Conservation (phyloP, 2,797 vertebrate species). For the Galago senegalensis region DNA sequence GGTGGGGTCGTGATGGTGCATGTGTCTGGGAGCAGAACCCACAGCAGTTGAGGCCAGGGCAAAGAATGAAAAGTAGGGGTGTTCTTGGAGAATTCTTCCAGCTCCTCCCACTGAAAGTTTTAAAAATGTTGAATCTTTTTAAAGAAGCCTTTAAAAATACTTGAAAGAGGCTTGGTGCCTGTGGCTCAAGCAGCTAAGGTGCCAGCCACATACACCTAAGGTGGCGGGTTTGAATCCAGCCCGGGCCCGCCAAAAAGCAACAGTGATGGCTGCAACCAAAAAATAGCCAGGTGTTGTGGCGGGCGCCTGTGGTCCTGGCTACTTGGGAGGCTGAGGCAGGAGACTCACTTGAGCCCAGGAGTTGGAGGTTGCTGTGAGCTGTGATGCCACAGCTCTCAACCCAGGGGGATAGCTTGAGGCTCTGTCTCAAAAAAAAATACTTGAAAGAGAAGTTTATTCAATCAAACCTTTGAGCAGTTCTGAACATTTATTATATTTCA, state of each 20-base stretch:
- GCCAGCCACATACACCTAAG: no score
- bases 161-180: slow-evolving; percentile 9
- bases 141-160: slow-evolving; percentile 75
- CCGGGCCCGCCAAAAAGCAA: no score
- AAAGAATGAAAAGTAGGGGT: slow-evolving; percentile 32
- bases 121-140: slow-evolving; percentile 30
- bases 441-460: slow-evolving; percentile 61
- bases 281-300: no score
- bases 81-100: slow-evolving; percentile 41
- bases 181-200: no score
- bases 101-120: neutral
- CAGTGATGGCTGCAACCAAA: no score
- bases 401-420: no score
- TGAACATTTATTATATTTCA: slow-evolving; percentile 72
- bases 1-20: neutral
- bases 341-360: no score
- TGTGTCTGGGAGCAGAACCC: neutral
- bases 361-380: no score
- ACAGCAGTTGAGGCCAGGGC: neutral
- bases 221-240: no score
- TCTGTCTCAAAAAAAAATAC: slow-evolving; percentile 50
- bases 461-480: slow-evolving; percentile 66
- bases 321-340: no score
- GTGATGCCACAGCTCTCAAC: no score
- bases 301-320: no score